Evolutionary conservation across 1,140 invertebrate species (phyloP), one percentile per base, ranked within the genome.

Genomic region (Laupala kohalensis): DNA sequence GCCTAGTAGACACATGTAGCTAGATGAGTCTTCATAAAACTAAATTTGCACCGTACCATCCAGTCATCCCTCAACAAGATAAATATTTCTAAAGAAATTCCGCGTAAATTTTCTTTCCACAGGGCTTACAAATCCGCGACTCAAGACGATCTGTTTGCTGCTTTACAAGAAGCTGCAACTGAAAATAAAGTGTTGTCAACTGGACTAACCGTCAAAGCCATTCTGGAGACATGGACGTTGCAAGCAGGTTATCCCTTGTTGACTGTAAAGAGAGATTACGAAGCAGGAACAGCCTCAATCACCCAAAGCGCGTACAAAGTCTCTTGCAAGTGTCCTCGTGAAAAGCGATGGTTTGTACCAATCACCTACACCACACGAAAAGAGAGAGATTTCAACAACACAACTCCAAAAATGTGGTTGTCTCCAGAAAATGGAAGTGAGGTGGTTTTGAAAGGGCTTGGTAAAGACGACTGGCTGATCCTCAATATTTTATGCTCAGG

Each of bases 131-230:
- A 79, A 0, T 89, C 88, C 75, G 89, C 90, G 0, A 84, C 85
- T 69, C 87, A 90, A 66, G 83, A 91, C 73, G 86, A 93, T 77
- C 81, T 95, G 0, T 93, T 89, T 85, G 69, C 79, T 0, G 83
- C 86, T 3, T 84, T 94, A 75, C 85, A 86, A 0, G 77, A 79
- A 27, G 78, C 83, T 73, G 83, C 83, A 0, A 82, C 83, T 6
- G 73, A n/a, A 19, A 63, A 65, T 5, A 29, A 24, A 0, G 6
- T 23, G 15, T 65, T 29, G 24, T 13, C n/a, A 24, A 0, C 67
- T 24, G 65, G 25, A 25, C 15, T 63, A 64, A 62, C 65, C 27
- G 28, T 76, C 6, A 71, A 30, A 23, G 65, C 24, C 2, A 72
- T 77, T 1, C 74, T 77, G 75, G 30, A 68, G 0, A 83, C 84